Evolutionary conservation across 2,113 vertebrate genomes (phyloP), one percentile per base, ranked within the genome.

Genomic region (Pungitius pungitius): DNA sequence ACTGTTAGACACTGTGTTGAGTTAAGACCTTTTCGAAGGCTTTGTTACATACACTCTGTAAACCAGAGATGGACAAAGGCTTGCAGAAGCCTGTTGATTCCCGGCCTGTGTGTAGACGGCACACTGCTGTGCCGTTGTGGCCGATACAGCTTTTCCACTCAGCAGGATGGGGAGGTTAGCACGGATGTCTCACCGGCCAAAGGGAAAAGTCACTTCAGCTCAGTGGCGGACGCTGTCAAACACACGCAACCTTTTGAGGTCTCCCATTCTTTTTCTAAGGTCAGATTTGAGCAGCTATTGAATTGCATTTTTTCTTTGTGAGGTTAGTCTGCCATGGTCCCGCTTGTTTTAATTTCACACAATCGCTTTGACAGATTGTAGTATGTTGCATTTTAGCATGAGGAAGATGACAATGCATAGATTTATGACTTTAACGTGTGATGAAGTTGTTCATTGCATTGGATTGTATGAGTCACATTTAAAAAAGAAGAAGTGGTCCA

Each of bases 71-170:
- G 69, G 80, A 91, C 88, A 91, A 85, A 89, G 75, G 71, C 82
- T 83, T 4, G 61, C 61, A 78, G 86, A 84, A 80, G 83, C 82
- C 83, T 84, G 86, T 88, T 88, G 90, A 87, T 84, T 90, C 83
- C 66, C 42, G 33, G 77, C 51, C 80, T 80, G 61, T 89, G 88
- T 90, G 91, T 82, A 75, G 92, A 90, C 90, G 86, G 84, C 70
- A 70, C 40, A 82, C 93, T 76, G 90, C 93, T 92, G 92, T 85
- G 93, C 90, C 90, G 84, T 82, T 92, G 90, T 87, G 74, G 63
- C 77, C 82, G 76, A 77, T 88, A 80, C 61, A 72, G 84, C 90
- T 88, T 89, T 88, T 80, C 78, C 63, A 76, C 89, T 79, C 91
- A 89, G 87, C 87, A 74, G 89, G 92, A 80, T 45, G 58, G 80